Base-by-base conservation (phyloP, 2,888 invertebrate species). In the Dolichomitus sp. region DNA sequence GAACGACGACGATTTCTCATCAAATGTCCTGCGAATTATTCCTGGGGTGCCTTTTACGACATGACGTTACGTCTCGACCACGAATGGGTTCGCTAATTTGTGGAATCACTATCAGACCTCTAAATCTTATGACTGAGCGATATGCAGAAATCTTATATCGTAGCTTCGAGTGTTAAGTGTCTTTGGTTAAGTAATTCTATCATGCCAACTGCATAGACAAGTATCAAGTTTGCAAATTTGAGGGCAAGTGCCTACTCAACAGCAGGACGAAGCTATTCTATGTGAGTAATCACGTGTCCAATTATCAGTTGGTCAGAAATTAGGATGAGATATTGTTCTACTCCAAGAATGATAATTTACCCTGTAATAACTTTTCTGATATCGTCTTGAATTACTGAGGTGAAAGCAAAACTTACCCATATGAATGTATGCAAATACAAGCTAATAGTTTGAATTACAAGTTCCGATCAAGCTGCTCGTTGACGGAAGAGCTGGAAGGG, bases 371-470 rank as follows among this genome's bases (percentile, higher is more conserved):
- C 19, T 72, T 19, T 61, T 45, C 33, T 50, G 19, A 23, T 12
- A 48, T 48, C 33, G 4, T 37, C 5, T 59, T 33, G 48, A 61
- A 59, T 59, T 72, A 48, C 23, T 11, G 17, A 19, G 42, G 33
- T 5, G 19, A 45, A 1, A 0, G 33, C 9, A 19, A 17, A 30
- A 61, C 14, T 17, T 11, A 23, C 37, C 30, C 48, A 48, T 45
- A 12, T 4, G n/a, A 9, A 37, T 45, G 4, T 48, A 72, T 27
- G 65, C 19, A 57, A 33, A 1, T 37, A 48, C n/a, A 17, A 42
- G 70, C 30, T 72, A 72, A 78, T 78, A 19, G 72, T 72, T 45
- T 48, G 63, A 23, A 72, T 72, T 65, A 50, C 72, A 57, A 57
- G 72, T 40, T 79, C 45, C 57, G 68, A 68, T 66, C 30, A 61